These are phyloP conservation scores for Heteropelma amictum DNA, from an alignment of 2,888 invertebrate species.

Conservation along the genomic window DNA sequence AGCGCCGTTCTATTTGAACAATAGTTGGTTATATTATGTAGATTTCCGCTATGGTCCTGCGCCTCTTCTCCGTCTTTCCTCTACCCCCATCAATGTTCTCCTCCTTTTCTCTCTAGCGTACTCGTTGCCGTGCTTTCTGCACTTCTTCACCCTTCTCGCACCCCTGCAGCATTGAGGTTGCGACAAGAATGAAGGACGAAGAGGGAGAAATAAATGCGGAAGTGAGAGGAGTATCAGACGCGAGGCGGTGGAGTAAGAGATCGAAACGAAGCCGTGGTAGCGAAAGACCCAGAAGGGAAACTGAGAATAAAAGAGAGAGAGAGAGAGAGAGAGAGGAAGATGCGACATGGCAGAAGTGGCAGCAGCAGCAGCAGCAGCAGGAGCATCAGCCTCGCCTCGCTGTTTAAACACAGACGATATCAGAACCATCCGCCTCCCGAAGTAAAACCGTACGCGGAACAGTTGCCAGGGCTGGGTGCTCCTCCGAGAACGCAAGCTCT, in stretches of 20 bases:
- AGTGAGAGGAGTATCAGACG: background rate
- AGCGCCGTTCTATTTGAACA: slow-evolving; percentile 78
- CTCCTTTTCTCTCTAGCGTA: slow-evolving; percentile 47
- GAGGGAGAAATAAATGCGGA: background rate
- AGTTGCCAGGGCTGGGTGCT: slow-evolving; percentile 60
- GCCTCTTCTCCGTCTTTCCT: slow-evolving; percentile 55
- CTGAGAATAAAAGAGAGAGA: no score
- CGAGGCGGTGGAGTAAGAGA: slow-evolving; percentile 3
- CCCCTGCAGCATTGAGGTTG: slow-evolving; percentile 39
- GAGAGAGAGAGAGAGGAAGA: slow-evolving; percentile 40
- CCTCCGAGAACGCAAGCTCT: slow-evolving; percentile 60
- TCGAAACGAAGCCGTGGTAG: slow-evolving; percentile 29
- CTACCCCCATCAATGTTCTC: slow-evolving; percentile 27
- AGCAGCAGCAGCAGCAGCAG: slow-evolving; percentile 24
- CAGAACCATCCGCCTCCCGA: slow-evolving; percentile 72
- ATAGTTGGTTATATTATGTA: slow-evolving; percentile 79
- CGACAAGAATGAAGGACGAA: slow-evolving; percentile 26
- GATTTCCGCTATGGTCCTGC: slow-evolving; percentile 74
- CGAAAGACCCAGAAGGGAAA: slow-evolving; percentile 46
- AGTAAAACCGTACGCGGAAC: slow-evolving; percentile 53
- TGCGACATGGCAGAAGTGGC: slow-evolving; percentile 17
- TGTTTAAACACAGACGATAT: slow-evolving; percentile 78
- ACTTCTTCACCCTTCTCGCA: slow-evolving; percentile 52
- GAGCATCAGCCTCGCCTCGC: slow-evolving; percentile 70
- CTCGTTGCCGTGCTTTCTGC: slow-evolving; percentile 52